Evolutionary conservation across 2,113 vertebrate species (phyloP).

Genomic region (Trematomus loennbergii): DNA sequence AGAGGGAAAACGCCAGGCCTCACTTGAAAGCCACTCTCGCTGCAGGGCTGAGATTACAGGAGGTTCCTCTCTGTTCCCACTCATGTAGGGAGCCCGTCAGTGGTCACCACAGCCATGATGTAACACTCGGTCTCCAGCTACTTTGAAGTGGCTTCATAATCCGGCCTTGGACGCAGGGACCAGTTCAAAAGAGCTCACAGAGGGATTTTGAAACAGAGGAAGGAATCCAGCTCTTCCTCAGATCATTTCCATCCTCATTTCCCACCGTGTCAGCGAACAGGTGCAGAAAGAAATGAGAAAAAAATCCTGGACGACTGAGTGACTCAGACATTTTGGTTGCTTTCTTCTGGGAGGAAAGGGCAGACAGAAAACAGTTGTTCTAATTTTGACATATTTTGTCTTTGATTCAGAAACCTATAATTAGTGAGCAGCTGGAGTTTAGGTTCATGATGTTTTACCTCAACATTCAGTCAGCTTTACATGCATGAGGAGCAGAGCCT

Average conservation of each 20-base stretch:
- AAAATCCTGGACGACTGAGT: constrained; percentile 30
- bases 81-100: constrained; percentile 28
- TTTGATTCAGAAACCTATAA: neutral
- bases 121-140: constrained; percentile 32
- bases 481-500: neutral
- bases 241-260: constrained; percentile 67
- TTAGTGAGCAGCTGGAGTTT: neutral
- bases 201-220: constrained; percentile 64
- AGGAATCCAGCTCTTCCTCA: constrained; percentile 61
- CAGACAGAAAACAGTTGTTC: neutral
- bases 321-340: constrained; percentile 36
- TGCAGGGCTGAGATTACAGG: constrained; percentile 73
- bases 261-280: constrained; percentile 40
- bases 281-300: neutral
- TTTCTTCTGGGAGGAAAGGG: neutral
- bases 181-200: constrained; percentile 51
- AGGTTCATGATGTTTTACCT: neutral
- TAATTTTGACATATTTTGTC: neutral
- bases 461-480: neutral
- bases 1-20: constrained; percentile 44
- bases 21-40: constrained; percentile 66
- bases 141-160: constrained; percentile 76
- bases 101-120: constrained; percentile 55
- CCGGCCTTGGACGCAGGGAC: constrained; percentile 23
- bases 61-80: constrained; percentile 66